Evolutionary conservation across 2,888 invertebrate genomes (phyloP), one percentile per base, ranked within the genome.

Genomic region (Volucella inanis): DNA sequence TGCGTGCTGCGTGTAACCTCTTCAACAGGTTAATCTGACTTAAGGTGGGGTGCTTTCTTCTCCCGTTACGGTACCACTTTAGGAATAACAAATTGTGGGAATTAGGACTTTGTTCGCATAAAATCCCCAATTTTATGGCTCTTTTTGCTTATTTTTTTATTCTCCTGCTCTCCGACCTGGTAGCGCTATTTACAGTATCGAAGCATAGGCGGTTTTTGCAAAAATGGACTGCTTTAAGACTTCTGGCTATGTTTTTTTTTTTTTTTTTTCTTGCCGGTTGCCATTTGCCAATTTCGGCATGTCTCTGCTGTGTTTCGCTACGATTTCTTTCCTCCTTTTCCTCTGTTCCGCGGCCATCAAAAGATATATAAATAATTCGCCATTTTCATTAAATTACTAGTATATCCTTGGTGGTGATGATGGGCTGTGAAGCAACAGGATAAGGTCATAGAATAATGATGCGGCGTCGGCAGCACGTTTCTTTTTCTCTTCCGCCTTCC

Each of bases 61-160:
- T 49, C 62, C 14, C n/a, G 67, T 54, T 22, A 50, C 61, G 55
- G 62, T 47, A 31, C 47, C 59, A 43, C 55, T 59, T 18, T 67
- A 67, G 70, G 76, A 67, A 71, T 81, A 81, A 85, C 81, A 85
- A 77, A 81, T 85, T 85, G 81, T 81, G 71, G 72, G 72, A 85
- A 85, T 81, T 85, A 85, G 85, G 81, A 76, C 81, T 77, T 77
- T 85, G 50, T 76, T 85, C 72, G 80, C 76, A 85, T 72, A 72
- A 81, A 85, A 85, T 85, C 77, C 81, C 68, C 76, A 71, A 72
- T 85, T 85, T 85, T 85, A 85, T 85, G 77, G 81, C 85, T 61
- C 59, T 65, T 75, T 74, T 81, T 57, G 8, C 9, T 15, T 49
- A 15, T 68, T 52, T 14, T 45, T 52, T 12, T 22, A 39, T 39